These are phyloP conservation scores for Epinephelus awoara DNA, from an alignment of 2,797 vertebrate species.

Conservation along the genomic window DNA sequence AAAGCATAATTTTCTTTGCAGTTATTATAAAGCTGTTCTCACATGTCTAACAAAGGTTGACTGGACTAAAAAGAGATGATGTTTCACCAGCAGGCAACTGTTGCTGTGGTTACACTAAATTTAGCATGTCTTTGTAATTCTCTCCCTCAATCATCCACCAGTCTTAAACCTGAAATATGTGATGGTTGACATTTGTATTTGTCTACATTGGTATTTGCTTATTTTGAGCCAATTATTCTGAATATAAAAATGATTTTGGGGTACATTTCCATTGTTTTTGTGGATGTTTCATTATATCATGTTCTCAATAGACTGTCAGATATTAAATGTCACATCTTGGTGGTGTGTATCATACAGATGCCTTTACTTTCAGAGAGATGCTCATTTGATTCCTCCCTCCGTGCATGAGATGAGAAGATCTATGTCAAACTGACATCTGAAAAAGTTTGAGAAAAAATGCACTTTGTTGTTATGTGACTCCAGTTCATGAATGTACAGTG, in stretches of 20 bases:
- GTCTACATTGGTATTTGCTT: not conserved
- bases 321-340: not conserved
- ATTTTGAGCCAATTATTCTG: not conserved
- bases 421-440: not conserved
- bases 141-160: not conserved
- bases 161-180: not conserved
- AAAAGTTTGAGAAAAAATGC: too few species aligned
- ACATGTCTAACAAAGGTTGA: slow-evolving; percentile 1
- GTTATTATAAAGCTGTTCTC: slow-evolving; percentile 1
- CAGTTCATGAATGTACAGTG: too few species aligned
- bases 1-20: not conserved
- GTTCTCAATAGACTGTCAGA: not conserved
- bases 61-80: slow-evolving; percentile 11
- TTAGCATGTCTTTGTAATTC: not conserved
- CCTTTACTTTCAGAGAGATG: not conserved
- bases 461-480: too few species aligned
- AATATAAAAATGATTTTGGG: not conserved
- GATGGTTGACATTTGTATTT: not conserved
- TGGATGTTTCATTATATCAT: not conserved
- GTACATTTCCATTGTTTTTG: not conserved
- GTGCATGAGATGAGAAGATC: not conserved
- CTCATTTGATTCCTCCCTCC: too few species aligned
- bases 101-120: slow-evolving; percentile 35
- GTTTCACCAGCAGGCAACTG: slow-evolving; percentile 3
- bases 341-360: too few species aligned